Evolutionary conservation across 1,140 invertebrate species (phyloP), one percentile per base, ranked within the genome.

Genomic region (Tribolium castaneum): DNA sequence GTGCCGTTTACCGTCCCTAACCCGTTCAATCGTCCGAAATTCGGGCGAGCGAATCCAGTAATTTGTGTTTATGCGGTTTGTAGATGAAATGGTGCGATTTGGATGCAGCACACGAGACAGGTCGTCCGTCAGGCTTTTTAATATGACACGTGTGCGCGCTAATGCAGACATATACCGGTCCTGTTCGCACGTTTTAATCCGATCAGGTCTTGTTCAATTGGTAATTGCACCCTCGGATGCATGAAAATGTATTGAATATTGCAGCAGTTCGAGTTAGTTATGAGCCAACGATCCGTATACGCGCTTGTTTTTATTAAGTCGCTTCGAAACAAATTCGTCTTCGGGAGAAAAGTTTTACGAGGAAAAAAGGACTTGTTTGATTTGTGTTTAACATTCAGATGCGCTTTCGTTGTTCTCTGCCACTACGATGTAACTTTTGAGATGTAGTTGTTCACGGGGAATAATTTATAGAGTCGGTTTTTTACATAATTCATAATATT

Each of bases 331-430:
- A 66, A 66, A 66, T 66, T 66, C 59, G 59, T n/a, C 56, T 25
- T 62, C 25, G 25, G 25, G 25, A 5, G 6, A 10, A 9, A 66
- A 66, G 59, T 66, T 66, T 66, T 9, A 5, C 4, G 10, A 22
- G 54, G 16, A 2, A 59, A 59, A 30, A 66, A 66, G 6, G 59
- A 66, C 59, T 66, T 66, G 59, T 66, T 66, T 66, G 59, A 66
- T 66, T 66, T 66, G 59, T 66, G 59, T 66, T 66, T 66, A 66
- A 66, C 59, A 66, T 66, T 66, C 30, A 66, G 59, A 66, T 66
- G 59, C 59, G 59, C 59, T 66, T 66, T 66, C 59, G 25, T 66
- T 66, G 59, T 66, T 66, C 59, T 30, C 22, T 66, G 59, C 59
- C 59, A 66, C 59, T 66, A 30, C 6, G n/a, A 2, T n/a, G 34